Evolutionary conservation across 2,113 vertebrate genomes (phyloP), one percentile per base, ranked within the genome.

Genomic region (Strix uralensis): DNA sequence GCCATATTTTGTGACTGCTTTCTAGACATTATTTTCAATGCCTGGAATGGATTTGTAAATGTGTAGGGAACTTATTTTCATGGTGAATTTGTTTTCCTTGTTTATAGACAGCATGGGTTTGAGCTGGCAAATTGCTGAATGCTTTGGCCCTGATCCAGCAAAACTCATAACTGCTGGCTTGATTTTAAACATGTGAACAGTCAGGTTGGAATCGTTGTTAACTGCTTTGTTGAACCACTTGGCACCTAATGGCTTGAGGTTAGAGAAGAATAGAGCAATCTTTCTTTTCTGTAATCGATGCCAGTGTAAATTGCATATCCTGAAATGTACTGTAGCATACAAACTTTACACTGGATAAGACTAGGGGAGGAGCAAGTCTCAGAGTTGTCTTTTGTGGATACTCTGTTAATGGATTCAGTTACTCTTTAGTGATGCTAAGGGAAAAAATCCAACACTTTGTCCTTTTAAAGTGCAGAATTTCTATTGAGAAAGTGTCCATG

Each of bases 11-110:
- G 34, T 57, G 55, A 69, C 42, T 1, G 2, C 22, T 54, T 66
- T 18, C 15, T 36, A 25, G 49, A 46, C 20, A 1, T 57, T 49
- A 44, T 73, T 94, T 82, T 69, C 42, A 78, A 0, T 61, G 42
- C 47, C n/a, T 27, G 54, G 55, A 78, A 70, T 85, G 78, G 58
- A 86, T 89, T 80, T 85, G 25, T 85, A 47, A 67, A 80, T 23
- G 16, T 75, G 22, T 80, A 63, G 42, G 63, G 40, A 94, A 59
- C 58, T 91, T 82, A 75, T 9, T 96, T 92, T 59, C 58, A 74
- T 55, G 81, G 81, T 90, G 93, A 92, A 62, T 95, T 96, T 95
- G 78, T 84, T 92, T 88, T 90, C 65, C 67, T 85, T 80, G 74
- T 90, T 94, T 86, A 44, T 67, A 90, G 87, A 55, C n/a, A 70